phyloP scores from a whole-genome alignment of 2,797 vertebrate genomes.

The Oreochromis grahami region DNA sequence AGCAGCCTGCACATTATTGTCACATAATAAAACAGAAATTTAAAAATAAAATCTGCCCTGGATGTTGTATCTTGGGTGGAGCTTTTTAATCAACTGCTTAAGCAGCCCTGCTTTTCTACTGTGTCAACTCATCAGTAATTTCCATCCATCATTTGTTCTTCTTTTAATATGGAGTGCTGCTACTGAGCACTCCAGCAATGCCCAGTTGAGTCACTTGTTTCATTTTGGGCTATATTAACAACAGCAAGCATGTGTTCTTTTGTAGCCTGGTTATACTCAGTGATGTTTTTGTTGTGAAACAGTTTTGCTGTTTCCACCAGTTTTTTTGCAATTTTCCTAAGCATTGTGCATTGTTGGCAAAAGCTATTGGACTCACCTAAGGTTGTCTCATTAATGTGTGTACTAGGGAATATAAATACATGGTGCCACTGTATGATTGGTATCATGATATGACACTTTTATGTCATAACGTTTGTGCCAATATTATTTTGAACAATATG shows the following conservation, averaged over 20 bases:
- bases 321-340: background rate
- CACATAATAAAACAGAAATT: background rate
- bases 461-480: background rate
- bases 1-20: background rate
- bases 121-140: rapidly evolving
- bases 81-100: background rate
- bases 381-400: rapidly evolving
- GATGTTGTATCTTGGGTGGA: background rate
- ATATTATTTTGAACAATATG: background rate
- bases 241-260: background rate
- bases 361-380: background rate
- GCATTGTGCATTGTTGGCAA: background rate
- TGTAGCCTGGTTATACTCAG: background rate
- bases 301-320: background rate
- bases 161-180: background rate
- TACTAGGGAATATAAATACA: background rate
- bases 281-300: background rate
- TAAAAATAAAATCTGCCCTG: rapidly evolving
- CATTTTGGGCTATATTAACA: background rate
- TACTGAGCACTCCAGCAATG: rapidly evolving
- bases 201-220: background rate
- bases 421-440: background rate
- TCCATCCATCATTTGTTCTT: background rate
- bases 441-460: background rate
- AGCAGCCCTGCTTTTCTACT: background rate